Evolutionary conservation across 2,888 invertebrate genomes (phyloP), one percentile per base, ranked within the genome.

Genomic region (Trisateles emortualis): DNA sequence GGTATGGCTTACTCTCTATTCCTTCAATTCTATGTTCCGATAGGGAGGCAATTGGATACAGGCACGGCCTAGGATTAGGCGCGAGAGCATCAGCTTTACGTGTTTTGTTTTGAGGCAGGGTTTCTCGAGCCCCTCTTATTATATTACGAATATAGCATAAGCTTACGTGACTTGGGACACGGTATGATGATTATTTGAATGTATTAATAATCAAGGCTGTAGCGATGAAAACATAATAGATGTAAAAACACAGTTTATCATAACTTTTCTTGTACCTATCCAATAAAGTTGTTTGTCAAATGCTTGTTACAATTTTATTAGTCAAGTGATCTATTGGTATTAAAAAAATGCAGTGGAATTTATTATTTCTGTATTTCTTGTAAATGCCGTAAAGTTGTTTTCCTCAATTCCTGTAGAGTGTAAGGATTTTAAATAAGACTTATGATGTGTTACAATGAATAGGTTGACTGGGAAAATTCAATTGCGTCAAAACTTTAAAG

Each of bases 221-320:
- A 29, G 29, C 0, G 29, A 29, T 29, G 29, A n/a, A n/a, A 29
- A 11, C 8, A 33, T 33, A 33, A 9, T 14, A 33, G 2, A 1
- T 2, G 1, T 14, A 14, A 6, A 32, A 16, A 8, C 14, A 13
- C 11, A 30, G 11, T 3, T 26, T 26, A 1, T 26, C 8, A 8
- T 8, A 26, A 1, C 26, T 26, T 26, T 26, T 26, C 8, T 8
- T 26, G 26, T 26, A 22, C 5, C 22, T n/a, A n/a, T 3, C 22
- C 3, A 36, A 32, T 11, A 32, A 39, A 32, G 13, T 30, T 22
- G 16, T 4, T 41, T 17, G 11, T 24, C n/a, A 47, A 54, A 62
- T 68, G 55, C 59, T 52, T 22, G 32, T 55, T 64, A 67, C 24
- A 41, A 32, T 44, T 40, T 14, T 54, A 64, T 57, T 22, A 22